These are phyloP conservation scores for Heliothis subflexa DNA, from an alignment of 1,140 invertebrate genomes.

Conservation along the genomic window DNA sequence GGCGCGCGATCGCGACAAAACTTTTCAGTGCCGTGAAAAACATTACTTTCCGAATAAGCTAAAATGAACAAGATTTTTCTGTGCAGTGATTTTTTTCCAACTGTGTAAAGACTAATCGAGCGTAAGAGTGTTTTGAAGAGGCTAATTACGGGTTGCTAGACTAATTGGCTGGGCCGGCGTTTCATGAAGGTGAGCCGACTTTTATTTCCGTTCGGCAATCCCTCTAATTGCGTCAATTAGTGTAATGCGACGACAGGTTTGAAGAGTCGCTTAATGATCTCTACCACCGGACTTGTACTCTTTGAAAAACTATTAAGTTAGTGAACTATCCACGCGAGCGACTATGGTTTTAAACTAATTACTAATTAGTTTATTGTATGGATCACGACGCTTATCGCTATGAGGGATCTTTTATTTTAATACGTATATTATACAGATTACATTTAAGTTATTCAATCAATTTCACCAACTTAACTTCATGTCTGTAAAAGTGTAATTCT, in stretches of 20 bases:
- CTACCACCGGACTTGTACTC: constrained; percentile 62
- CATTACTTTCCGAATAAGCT: constrained; percentile 57
- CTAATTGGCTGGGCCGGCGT: constrained; percentile 84
- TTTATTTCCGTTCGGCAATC: constrained; percentile 86
- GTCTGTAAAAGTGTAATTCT: background rate
- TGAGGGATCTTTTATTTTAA: constrained; percentile 23
- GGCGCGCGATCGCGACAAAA: constrained; percentile 80
- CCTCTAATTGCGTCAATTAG: constrained; percentile 86
- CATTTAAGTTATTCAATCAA: constrained; percentile 25
- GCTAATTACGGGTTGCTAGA: constrained; percentile 81
- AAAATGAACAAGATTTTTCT: constrained; percentile 71
- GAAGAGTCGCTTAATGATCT: constrained; percentile 83
- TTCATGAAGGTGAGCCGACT: constrained; percentile 86
- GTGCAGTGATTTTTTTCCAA: constrained; percentile 72
- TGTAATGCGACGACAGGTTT: constrained; percentile 85
- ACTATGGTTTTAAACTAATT: constrained; percentile 53
- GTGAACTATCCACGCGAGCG: constrained; percentile 39
- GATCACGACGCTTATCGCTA: constrained; percentile 39
- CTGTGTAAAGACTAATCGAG: constrained; percentile 73
- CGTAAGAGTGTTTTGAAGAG: constrained; percentile 73
- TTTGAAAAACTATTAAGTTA: constrained; percentile 73
- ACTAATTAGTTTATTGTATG: constrained; percentile 49
- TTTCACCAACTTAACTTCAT: constrained; percentile 2
- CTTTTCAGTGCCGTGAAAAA: constrained; percentile 79
- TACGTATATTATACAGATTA: constrained; percentile 10